Evolutionary conservation across 1,140 invertebrate genomes (phyloP), one percentile per base, ranked within the genome.

Genomic region (Carcinoscorpius rotundicauda): DNA sequence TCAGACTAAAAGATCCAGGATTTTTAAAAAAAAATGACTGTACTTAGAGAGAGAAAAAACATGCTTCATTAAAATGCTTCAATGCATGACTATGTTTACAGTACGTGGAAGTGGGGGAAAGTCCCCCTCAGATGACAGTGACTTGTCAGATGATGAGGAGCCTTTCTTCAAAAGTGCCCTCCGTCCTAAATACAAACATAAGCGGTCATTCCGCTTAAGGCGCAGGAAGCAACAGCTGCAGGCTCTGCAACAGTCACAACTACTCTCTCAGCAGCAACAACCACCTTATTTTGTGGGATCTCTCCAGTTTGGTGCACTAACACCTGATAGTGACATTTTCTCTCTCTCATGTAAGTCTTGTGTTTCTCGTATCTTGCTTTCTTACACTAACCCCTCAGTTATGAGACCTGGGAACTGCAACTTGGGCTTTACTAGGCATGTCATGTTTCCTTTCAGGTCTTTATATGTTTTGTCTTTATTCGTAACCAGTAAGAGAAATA

Each of bases 271-370:
- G 70, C 73, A 75, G 61, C 9, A 59, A 29, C 69, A 58, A 66
- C 66, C 73, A 49, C 72, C 75, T 66, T 64, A 65, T 62, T 52
- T 68, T 58, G 70, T 60, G 55, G 67, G 64, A 63, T 60, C 57
- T 59, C 64, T 66, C 64, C 72, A 71, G 64, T 71, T 70, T 69
- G 63, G 61, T 66, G 59, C 69, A 11, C 65, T 72, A 29, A 68
- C 66, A 58, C 72, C 71, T 66, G 70, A 71, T 65, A 71, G 62
- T 70, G 71, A 72, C 64, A 63, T 72, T 56, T 72, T 72, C 71
- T 70, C 71, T 60, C 70, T 70, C 63, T 71, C 70, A 67, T 72
- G 71, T 72, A 72, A 72, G 71, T 72, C 61, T 9, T 66, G 52
- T 67, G 11, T 59, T 68, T n/a, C 52, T 64, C 56, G 29, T 29